phyloP scores from a whole-genome alignment of 1,140 invertebrate genomes.

The Zaprionus nigranus region DNA sequence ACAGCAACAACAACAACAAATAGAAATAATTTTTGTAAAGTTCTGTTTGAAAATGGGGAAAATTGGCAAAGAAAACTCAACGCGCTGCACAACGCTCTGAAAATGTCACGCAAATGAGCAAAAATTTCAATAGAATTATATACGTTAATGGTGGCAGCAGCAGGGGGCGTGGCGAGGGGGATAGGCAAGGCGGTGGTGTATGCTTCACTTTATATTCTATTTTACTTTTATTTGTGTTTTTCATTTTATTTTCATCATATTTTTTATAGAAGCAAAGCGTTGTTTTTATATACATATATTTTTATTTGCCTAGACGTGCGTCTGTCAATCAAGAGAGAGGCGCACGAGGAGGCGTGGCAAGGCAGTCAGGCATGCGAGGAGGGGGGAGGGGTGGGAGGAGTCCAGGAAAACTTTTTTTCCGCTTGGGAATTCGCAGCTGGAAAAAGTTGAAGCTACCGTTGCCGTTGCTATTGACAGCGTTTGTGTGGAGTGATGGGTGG shows the following conservation, averaged over 20 bases:
- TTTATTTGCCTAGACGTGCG: slow-evolving; percentile 75
- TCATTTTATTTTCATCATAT: slow-evolving; percentile 35
- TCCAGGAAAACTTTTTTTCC: slow-evolving; percentile 53
- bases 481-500: slow-evolving; percentile 1
- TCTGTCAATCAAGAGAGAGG: slow-evolving; percentile 62
- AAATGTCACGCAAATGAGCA: slow-evolving; percentile 72
- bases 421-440: slow-evolving; percentile 34
- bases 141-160: slow-evolving; percentile 53
- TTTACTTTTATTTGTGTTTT: slow-evolving; percentile 52
- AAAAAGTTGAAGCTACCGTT: slow-evolving; percentile 21
- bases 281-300: slow-evolving; percentile 40
- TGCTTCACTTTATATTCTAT: slow-evolving; percentile 33
- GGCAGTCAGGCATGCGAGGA: not conserved
- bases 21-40: slow-evolving; percentile 38
- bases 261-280: slow-evolving; percentile 33
- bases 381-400: not conserved
- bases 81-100: slow-evolving; percentile 20
- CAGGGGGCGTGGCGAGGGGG: not conserved
- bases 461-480: slow-evolving; percentile 72
- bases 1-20: slow-evolving; percentile 16
- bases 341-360: slow-evolving; percentile 1
- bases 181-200: not conserved
- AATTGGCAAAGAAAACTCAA: slow-evolving; percentile 42
- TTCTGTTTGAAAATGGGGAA: slow-evolving; percentile 8
- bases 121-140: slow-evolving; percentile 67